phyloP scores from a whole-genome alignment of 2,113 vertebrate species.

The Lutjanus erythropterus region DNA sequence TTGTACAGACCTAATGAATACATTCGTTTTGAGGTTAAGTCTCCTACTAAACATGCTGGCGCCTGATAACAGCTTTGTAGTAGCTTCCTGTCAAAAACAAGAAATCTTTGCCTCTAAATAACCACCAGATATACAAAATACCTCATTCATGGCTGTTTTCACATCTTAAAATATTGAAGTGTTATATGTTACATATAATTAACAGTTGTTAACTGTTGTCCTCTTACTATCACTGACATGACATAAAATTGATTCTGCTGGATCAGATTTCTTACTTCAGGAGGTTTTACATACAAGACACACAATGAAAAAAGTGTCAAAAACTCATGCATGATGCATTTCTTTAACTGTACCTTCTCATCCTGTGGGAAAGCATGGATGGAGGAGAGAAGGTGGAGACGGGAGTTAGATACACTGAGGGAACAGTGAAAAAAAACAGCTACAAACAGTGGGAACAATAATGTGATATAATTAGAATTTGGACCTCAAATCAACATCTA shows the following conservation, averaged over 20 bases:
- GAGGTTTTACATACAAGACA: conserved; percentile 27
- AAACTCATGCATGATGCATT: conserved; percentile 40
- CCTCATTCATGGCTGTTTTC: too few relatives aligned
- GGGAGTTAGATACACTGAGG: conserved; percentile 64
- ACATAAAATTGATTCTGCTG: neutral
- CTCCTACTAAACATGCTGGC: neutral
- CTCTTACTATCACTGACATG: neutral
- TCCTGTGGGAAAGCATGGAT: conserved; percentile 89
- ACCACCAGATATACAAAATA: neutral
- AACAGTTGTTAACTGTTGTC: too few relatives aligned
- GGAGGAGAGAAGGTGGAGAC: conserved; percentile 84
- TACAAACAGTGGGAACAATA: conserved; percentile 10
- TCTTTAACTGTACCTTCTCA: conserved; percentile 92
- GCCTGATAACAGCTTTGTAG: neutral
- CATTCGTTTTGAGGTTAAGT: neutral
- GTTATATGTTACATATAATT: too few relatives aligned
- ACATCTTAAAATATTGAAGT: too few relatives aligned
- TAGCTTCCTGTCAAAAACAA: neutral
- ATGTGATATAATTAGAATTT: neutral
- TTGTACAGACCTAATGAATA: too few relatives aligned
- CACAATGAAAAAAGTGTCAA: conserved; percentile 3
- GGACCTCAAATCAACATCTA: neutral
- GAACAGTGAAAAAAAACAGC: conserved; percentile 38
- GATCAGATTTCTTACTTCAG: neutral
- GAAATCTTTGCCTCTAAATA: too few relatives aligned